A percentile compares a stretch with the other conserved stretches of the same genome.
Evolutionary conservation across 2,113 vertebrate species (phyloP).

Genomic region (Platanista minor): DNA sequence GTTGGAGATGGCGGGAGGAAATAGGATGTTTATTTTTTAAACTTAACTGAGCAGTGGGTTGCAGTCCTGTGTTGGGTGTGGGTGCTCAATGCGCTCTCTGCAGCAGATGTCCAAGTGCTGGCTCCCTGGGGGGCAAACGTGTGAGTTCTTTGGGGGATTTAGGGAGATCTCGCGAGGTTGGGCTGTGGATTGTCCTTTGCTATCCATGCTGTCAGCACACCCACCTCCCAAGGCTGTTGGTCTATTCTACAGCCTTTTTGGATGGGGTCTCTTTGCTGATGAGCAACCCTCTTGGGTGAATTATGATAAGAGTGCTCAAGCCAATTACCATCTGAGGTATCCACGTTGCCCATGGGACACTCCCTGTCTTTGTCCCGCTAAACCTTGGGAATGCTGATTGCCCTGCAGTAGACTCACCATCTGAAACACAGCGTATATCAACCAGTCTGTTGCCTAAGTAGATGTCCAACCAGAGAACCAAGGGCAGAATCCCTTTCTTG

Average conservation of each 20-base stretch:
- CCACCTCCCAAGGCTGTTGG: background rate
- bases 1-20: background rate
- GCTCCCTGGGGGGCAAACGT: background rate
- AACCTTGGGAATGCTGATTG: background rate
- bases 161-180: background rate
- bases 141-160: background rate
- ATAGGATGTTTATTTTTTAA: background rate
- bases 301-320: background rate
- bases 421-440: background rate
- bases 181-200: background rate
- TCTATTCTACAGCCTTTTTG: background rate
- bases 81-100: fast-evolving
- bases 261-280: background rate
- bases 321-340: background rate
- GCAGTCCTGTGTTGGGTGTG: background rate
- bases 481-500: background rate
- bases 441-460: background rate
- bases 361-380: background rate
- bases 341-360: background rate
- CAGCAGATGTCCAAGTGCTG: background rate
- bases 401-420: background rate
- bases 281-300: background rate
- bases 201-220: background rate
- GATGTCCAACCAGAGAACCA: background rate
- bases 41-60: background rate